Base-by-base conservation (phyloP, 2,113 vertebrate genomes). In the Macrotus californicus region DNA sequence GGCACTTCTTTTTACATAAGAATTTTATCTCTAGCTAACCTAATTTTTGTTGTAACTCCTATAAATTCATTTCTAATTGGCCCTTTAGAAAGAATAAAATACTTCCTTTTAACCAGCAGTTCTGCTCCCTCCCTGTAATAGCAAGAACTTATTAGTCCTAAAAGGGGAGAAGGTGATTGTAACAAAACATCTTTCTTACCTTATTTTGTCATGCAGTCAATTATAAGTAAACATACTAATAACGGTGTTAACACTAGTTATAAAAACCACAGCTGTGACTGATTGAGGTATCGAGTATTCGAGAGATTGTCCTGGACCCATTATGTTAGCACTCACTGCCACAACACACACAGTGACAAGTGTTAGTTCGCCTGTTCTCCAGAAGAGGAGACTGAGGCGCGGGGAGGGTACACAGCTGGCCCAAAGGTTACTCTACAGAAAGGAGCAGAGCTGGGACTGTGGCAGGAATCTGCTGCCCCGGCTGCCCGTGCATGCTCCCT, bases 1-100 rank as follows among this genome's bases (percentile, higher is more conserved):
- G 15, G 34, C n/a, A 73, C 29, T 75, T 73, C 14, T 75, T 92
- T 89, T 73, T 82, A 67, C 12, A 59, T 66, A 91, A 94, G 59
- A 50, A 90, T 81, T 96, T 67, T 92, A 41, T 85, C n/a, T 89
- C 61, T 72, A 87, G 59, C 66, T 93, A 90, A 91, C 39, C 39
- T 93, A 21, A 90, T 84, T 82, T 92, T 56, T 66, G 24, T 46
- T 86, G 43, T 76, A 67, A 88, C 41, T 76, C 39, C 36, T 77
- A 12, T 64, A 92, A 94, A 90, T 93, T 83, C 50, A 79, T 4
- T 89, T 81, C 46, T 96, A 90, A 93, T 73, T 92, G 66, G 72
- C 31, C 52, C 93, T 87, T 90, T 77, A 79, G 18, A 87, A 87
- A 90, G 10, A 95, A 87, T 54, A 3, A 96, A 95, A 12, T 52